A percentile compares a stretch with the other conserved stretches of the same genome.
These are phyloP conservation scores for Sinopyrophorus schimmeli DNA, from an alignment of 2,888 invertebrate species.

Conservation along the genomic window DNA sequence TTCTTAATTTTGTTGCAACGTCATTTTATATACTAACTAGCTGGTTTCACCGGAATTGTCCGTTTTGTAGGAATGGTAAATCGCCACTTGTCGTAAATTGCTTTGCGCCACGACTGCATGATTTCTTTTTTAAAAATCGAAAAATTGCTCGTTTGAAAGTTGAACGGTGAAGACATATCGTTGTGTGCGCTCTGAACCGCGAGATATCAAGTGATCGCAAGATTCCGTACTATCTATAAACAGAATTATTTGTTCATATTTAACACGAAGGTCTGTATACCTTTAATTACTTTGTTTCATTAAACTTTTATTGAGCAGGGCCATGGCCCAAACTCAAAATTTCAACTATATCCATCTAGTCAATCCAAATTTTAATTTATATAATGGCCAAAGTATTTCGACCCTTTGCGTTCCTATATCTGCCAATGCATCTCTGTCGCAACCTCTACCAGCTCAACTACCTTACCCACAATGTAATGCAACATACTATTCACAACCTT, in stretches of 20 bases:
- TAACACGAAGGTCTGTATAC: no score
- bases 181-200: slow-evolving; percentile 1
- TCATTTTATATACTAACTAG: no score
- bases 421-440: background rate
- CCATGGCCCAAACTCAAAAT: slow-evolving; percentile 1
- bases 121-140: no score
- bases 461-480: background rate
- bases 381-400: background rate
- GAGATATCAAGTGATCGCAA: slow-evolving; percentile 1
- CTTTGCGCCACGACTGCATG: no score
- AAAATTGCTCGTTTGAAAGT: slow-evolving; percentile 31
- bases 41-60: no score
- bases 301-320: background rate
- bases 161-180: slow-evolving; percentile 10
- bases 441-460: background rate
- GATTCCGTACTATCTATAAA: background rate
- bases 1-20: no score
- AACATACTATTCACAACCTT: background rate
- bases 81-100: no score
- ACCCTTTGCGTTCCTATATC: background rate
- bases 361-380: background rate
- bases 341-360: background rate
- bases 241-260: no score
- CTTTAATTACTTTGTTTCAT: background rate
- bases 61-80: no score